Conservation (phyloP, 2,888 invertebrate species). For the Folsomia manolachei region DNA sequence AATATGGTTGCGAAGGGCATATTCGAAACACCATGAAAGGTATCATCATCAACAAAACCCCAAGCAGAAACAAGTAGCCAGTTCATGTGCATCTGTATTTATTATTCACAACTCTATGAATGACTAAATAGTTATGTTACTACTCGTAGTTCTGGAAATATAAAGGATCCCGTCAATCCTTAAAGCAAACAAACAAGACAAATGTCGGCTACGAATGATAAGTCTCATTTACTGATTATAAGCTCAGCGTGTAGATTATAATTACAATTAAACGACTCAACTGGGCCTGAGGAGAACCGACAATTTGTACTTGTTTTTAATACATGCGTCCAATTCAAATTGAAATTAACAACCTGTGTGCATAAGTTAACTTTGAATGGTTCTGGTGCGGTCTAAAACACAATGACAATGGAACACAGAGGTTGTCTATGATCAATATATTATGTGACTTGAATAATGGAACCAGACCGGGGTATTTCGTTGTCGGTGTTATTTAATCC, state of each 20-base stretch:
- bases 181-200: too few relatives aligned
- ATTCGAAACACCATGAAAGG: neutral
- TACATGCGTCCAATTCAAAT: neutral
- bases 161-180: neutral
- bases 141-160: slow-evolving; percentile 12
- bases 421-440: neutral
- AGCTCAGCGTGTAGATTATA: neutral
- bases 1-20: slow-evolving; percentile 8
- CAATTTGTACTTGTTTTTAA: too few relatives aligned
- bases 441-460: too few relatives aligned
- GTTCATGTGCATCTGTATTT: too few relatives aligned
- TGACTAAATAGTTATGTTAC: slow-evolving; percentile 45
- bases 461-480: too few relatives aligned
- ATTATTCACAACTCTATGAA: slow-evolving; percentile 50
- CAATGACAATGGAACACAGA: neutral
- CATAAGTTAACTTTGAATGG: neutral
- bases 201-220: neutral
- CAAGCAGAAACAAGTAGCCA: slow-evolving; percentile 23
- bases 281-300: neutral
- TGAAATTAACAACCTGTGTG: neutral
- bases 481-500: too few relatives aligned
- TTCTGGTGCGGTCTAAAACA: neutral
- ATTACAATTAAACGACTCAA: neutral
- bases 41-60: neutral
- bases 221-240: neutral